These are phyloP conservation scores for Malurus alboscapulatus DNA, from an alignment of 2,113 vertebrate genomes.

Conservation along the genomic window DNA sequence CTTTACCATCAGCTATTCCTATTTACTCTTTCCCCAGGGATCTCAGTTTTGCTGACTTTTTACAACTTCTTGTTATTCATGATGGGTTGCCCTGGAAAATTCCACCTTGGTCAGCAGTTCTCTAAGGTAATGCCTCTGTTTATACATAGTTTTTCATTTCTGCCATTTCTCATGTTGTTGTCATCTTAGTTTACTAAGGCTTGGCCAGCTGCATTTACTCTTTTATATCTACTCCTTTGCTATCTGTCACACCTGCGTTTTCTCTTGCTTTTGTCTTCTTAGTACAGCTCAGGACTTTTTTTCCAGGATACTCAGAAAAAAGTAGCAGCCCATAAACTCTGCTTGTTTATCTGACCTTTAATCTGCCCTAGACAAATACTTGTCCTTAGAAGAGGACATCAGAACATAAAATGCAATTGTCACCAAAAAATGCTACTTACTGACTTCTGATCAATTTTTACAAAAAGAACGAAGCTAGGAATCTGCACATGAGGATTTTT, in stretches of 20 bases:
- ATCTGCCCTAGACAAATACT: neutral
- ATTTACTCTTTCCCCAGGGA: neutral
- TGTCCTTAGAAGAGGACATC: neutral
- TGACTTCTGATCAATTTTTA: neutral
- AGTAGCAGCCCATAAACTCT: neutral
- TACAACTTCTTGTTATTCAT: conserved; percentile 20
- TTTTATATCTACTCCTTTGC: neutral
- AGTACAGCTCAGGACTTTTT: neutral
- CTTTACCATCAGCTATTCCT: neutral
- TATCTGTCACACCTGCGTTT: neutral
- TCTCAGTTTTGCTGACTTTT: neutral
- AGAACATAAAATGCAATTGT: neutral
- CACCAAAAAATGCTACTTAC: neutral
- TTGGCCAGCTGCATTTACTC: neutral
- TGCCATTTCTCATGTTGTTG: neutral
- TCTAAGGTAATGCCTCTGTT: neutral
- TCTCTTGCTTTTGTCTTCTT: neutral
- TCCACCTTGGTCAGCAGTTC: conserved; percentile 18
- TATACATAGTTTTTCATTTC: neutral
- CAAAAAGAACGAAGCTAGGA: neutral
- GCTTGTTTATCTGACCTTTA: neutral
- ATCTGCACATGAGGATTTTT: neutral
- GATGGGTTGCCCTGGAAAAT: neutral
- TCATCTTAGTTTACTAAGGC: neutral
- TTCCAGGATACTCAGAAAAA: neutral